Evolutionary conservation across 2,113 vertebrate genomes (phyloP).

Genomic region (Deroptyus accipitrinus): DNA sequence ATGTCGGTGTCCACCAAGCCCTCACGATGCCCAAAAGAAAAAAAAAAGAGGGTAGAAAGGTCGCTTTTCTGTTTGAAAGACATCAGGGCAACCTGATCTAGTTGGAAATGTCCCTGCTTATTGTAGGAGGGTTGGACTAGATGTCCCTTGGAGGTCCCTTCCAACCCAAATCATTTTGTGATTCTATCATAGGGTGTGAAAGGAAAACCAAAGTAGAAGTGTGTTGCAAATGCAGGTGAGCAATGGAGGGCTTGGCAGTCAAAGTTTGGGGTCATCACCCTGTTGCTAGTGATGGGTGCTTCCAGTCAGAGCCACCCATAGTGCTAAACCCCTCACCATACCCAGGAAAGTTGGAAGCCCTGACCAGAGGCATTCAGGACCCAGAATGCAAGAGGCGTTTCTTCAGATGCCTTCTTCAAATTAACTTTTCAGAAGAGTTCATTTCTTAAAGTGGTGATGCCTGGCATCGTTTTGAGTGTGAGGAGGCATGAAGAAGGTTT

Average conservation of each 20-base stretch:
- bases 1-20: background rate
- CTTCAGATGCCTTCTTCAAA: background rate
- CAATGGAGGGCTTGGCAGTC: accelerated
- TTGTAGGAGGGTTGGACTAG: background rate
- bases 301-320: accelerated
- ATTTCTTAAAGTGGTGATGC: accelerated
- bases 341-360: too few relatives aligned
- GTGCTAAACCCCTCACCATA: accelerated
- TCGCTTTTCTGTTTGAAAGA: accelerated
- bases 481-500: background rate
- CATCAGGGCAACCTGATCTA: background rate
- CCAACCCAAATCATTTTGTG: background rate
- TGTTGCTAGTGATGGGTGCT: background rate
- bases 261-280: accelerated
- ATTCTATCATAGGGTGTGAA: background rate
- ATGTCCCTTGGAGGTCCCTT: background rate
- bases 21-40: background rate
- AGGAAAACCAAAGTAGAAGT: background rate
- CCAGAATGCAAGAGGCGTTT: accelerated
- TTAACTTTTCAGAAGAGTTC: background rate
- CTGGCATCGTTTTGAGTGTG: accelerated
- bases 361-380: background rate
- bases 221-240: accelerated
- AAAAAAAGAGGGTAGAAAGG: background rate
- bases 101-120: background rate